Evolutionary conservation across 2,888 invertebrate genomes (phyloP).

Genomic region (Ennomos quercinarius): DNA sequence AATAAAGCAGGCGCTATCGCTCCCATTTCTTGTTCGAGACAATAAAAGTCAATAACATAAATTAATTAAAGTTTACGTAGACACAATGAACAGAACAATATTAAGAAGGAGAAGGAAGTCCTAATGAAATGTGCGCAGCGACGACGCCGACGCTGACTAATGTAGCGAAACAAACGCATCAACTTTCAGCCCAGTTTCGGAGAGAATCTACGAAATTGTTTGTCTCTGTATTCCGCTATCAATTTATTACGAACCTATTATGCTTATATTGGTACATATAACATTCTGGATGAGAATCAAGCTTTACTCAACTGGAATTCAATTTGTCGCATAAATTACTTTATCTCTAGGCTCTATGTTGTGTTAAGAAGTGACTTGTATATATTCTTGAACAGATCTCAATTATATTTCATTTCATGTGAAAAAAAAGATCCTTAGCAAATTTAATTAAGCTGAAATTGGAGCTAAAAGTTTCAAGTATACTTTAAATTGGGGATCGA

Average conservation of each 20-base stretch:
- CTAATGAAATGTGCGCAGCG: conserved; percentile 80
- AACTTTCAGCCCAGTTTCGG: conserved; percentile 57
- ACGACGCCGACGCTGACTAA: conserved; percentile 58
- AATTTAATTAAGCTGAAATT: too few relatives aligned
- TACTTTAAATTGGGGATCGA: too few relatives aligned
- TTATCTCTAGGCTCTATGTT: neutral
- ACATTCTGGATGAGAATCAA: conserved; percentile 9
- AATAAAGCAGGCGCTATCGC: conserved; percentile 31
- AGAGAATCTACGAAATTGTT: conserved; percentile 37
- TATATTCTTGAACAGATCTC: neutral
- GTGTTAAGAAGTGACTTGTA: neutral
- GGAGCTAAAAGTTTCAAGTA: too few relatives aligned
- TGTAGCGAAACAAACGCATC: conserved; percentile 76
- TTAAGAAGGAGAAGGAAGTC: conserved; percentile 58
- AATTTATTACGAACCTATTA: conserved; percentile 27
- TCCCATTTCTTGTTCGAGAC: conserved; percentile 42
- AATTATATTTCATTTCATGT: neutral
- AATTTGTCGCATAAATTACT: conserved; percentile 7
- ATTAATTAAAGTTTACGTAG: conserved; percentile 74
- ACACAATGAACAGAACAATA: conserved; percentile 73
- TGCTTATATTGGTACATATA: conserved; percentile 20
- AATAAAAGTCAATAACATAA: conserved; percentile 66
- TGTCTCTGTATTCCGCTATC: conserved; percentile 33
- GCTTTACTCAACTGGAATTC: conserved; percentile 14
- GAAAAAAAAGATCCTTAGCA: too few relatives aligned